phyloP scores from a whole-genome alignment of 1,140 invertebrate genomes.

The Drosophila ohnishii region DNA sequence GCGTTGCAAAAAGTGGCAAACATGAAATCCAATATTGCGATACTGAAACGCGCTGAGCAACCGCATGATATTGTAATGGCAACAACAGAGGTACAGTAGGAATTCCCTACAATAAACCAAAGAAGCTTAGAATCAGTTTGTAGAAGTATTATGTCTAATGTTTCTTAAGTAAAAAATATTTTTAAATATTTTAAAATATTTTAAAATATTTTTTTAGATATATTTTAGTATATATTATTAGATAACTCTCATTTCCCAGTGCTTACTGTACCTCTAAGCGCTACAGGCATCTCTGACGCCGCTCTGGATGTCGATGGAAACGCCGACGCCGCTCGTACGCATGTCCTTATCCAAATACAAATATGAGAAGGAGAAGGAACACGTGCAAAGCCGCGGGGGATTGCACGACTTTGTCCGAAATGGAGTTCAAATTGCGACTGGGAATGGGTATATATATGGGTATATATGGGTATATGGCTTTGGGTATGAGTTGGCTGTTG shows the following conservation, averaged over 20 bases:
- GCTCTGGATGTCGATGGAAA: slow-evolving; percentile 44
- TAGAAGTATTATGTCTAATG: neutral
- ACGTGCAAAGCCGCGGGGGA: slow-evolving; percentile 82
- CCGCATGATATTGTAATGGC: slow-evolving; percentile 60
- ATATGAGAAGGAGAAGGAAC: slow-evolving; percentile 54
- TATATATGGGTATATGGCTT: slow-evolving; percentile 7
- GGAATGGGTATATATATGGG: slow-evolving; percentile 1
- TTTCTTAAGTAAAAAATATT: neutral
- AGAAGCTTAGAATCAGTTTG: too few species aligned
- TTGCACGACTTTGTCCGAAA: slow-evolving; percentile 71
- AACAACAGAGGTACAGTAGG: slow-evolving; percentile 25
- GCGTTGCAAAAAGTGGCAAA: slow-evolving; percentile 68
- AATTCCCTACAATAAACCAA: neutral
- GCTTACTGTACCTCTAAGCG: slow-evolving; percentile 9
- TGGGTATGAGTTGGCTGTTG: slow-evolving; percentile 45
- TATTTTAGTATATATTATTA: neutral
- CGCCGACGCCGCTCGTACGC: slow-evolving; percentile 64
- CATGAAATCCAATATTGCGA: slow-evolving; percentile 79
- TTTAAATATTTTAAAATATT: neutral
- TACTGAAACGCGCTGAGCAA: slow-evolving; percentile 38
- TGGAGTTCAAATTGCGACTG: slow-evolving; percentile 49
- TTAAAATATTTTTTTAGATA: too few species aligned
- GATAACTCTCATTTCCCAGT: neutral
- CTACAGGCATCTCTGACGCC: slow-evolving; percentile 36
- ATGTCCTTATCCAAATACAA: slow-evolving; percentile 78